Conservation (phyloP, 2,888 invertebrate species). For the Mimumesa dahlbomi region DNA sequence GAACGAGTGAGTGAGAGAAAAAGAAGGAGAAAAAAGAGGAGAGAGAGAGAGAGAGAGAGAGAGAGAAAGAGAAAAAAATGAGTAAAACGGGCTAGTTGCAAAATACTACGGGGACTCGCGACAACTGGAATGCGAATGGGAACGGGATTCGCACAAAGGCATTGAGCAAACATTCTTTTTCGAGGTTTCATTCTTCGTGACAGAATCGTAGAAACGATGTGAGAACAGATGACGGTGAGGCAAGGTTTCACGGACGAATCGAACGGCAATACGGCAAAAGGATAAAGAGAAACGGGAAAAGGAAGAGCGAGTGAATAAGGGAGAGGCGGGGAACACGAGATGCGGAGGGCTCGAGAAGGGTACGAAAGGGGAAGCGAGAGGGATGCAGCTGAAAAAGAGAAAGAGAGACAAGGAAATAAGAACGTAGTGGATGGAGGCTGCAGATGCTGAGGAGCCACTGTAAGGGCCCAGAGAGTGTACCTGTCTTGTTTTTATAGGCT, state of each 20-base stretch:
- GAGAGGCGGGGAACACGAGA: conserved; percentile 17
- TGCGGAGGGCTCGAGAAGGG: conserved; percentile 7
- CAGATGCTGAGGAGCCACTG: conserved; percentile 78
- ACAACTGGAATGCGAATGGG: conserved; percentile 55
- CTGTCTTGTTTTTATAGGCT: conserved; percentile 80
- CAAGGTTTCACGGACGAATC: conserved; percentile 64
- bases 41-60: neutral
- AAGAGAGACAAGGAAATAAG: conserved; percentile 63
- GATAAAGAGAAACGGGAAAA: conserved; percentile 29
- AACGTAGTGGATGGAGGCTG: conserved; percentile 71
- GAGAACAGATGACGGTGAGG: conserved; percentile 65
- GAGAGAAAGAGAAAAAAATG: too few species aligned
- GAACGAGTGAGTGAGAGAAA: conserved; percentile 20
- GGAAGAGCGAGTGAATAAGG: conserved; percentile 13
- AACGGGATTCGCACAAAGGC: conserved; percentile 63
- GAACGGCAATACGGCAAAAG: conserved; percentile 57
- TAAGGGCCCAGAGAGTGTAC: conserved; percentile 79
- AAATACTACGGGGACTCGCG: conserved; percentile 46
- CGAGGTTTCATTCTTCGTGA: conserved; percentile 63
- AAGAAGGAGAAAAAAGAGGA: too few species aligned
- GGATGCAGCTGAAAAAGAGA: conserved; percentile 43
- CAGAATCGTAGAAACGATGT: conserved; percentile 67
- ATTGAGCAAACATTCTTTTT: conserved; percentile 63
- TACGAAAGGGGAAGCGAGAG: conserved; percentile 16
- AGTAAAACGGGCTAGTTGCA: too few species aligned